A percentile compares a stretch with the other conserved stretches of the same genome.
These are phyloP conservation scores for Hycleus phaleratus DNA, from an alignment of 1,140 invertebrate genomes.

Conservation along the genomic window DNA sequence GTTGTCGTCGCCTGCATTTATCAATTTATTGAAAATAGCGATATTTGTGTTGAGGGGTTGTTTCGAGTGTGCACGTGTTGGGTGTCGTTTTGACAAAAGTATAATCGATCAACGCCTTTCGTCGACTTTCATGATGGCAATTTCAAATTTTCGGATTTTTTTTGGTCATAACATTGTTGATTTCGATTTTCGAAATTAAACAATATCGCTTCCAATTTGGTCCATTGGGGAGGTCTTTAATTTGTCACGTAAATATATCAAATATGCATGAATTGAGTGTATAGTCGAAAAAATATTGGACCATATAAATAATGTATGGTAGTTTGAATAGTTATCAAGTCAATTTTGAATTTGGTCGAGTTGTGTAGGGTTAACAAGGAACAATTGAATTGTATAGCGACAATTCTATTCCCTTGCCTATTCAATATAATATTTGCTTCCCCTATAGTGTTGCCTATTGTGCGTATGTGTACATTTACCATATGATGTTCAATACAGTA, in stretches of 20 bases:
- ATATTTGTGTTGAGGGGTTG: not conserved
- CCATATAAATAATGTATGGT: constrained; percentile 17
- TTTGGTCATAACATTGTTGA: not conserved
- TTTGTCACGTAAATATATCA: constrained; percentile 42
- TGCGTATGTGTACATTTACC: constrained; percentile 32
- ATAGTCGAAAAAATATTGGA: constrained; percentile 24
- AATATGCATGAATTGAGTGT: constrained; percentile 38
- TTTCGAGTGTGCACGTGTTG: constrained; percentile 16
- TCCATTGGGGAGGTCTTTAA: constrained; percentile 27
- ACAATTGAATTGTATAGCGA: constrained; percentile 38
- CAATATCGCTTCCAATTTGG: constrained; percentile 33
- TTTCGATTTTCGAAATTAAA: constrained; percentile 24
- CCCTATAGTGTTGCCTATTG: constrained; percentile 25
- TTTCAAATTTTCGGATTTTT: no score
- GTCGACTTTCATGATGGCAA: no score
- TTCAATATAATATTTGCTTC: constrained; percentile 37
- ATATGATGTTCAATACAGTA: constrained; percentile 33
- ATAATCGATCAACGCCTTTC: not conserved
- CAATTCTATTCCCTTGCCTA: constrained; percentile 34
- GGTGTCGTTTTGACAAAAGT: constrained; percentile 6
- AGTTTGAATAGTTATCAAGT: not conserved
- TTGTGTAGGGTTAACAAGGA: constrained; percentile 40
- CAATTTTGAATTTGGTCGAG: constrained; percentile 13
- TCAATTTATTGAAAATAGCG: constrained; percentile 11
- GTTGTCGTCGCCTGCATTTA: not conserved